Base-by-base conservation (phyloP, 2,797 vertebrate genomes). In the Labeo calbasu region DNA sequence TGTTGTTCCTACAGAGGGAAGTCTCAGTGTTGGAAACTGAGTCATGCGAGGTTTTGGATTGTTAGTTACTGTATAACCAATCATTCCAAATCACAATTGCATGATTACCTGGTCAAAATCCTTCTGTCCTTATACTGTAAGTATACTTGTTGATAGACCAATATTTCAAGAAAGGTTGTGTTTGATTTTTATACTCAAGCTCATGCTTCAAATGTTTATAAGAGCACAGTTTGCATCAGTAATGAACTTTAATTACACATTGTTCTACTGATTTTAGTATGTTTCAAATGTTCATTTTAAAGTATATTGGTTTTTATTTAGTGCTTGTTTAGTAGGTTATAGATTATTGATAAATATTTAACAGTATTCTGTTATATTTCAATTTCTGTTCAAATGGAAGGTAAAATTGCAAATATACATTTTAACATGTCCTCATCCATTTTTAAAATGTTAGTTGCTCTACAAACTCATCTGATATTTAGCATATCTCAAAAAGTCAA, bases 191-290 rank as follows among this genome's bases (percentile, higher is more conserved):
- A 15, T 71, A n/a, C 13, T 71, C n/a, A 48, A 48, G 43, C 14
- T 51, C 15, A 17, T n/a, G 10, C 9, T 68, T 68, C 32, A 46
- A 46, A 23, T 46, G 40, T 69, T 69, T 40, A 1, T 19, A 40
- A 68, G 10, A 19, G 19, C 19, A n/a, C 10, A n/a, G 21, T 10
- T 43, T 48, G 6, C 12, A 71, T 48, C 23, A 71, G 7, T 19
- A 70, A 70, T 70, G 5, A 70, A 70, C 68, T 70, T 48, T 48
- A 70, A 70, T 48, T 15, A 70, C 3, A 70, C 21, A 23, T 70
- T 70, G 13, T 48, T 70, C 6, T 13, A 48, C 43, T 13, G 12
- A 70, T 15, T 48, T 48, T 23, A 19, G 32, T 40, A 14, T 25
- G 5, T 43, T n/a, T 46, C 21, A 46, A 13, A 43, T 43, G 15